Evolutionary conservation across 2,888 invertebrate genomes (phyloP).

Genomic region (Tanypteryx hageni): DNA sequence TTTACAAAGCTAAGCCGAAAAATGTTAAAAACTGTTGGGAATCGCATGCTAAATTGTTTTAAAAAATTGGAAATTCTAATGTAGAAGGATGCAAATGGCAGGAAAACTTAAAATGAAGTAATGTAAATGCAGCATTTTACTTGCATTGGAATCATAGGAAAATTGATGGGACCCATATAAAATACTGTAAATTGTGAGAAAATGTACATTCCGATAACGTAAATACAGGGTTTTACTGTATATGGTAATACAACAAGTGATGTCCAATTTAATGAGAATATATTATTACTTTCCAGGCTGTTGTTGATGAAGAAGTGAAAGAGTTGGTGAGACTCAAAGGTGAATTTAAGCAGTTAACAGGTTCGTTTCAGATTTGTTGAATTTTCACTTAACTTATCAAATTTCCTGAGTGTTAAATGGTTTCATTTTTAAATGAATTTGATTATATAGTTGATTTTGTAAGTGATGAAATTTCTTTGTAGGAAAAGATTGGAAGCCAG

Average conservation of each 20-base stretch:
- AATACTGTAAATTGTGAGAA: too few relatives aligned
- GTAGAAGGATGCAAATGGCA: too few relatives aligned
- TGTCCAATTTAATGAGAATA: neutral
- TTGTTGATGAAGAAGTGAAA: constrained; percentile 79
- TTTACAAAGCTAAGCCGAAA: too few relatives aligned
- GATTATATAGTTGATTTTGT: constrained; percentile 81
- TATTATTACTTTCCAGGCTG: constrained; percentile 68
- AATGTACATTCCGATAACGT: too few relatives aligned
- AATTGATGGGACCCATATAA: too few relatives aligned
- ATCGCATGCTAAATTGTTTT: neutral
- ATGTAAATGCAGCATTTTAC: too few relatives aligned
- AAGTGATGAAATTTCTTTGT: constrained; percentile 84
- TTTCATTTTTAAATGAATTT: constrained; percentile 74
- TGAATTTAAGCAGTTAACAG: constrained; percentile 78
- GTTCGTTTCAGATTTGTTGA: neutral
- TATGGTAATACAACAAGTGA: neutral
- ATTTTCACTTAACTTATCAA: neutral
- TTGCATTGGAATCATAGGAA: too few relatives aligned
- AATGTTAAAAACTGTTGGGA: neutral
- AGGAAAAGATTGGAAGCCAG: constrained; percentile 82
- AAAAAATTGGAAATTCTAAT: too few relatives aligned
- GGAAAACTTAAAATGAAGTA: too few relatives aligned
- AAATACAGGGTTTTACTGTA: too few relatives aligned
- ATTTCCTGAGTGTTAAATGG: neutral
- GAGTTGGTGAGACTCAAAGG: constrained; percentile 78